Conservation (phyloP, 1,140 invertebrate species). For the Pseudomyrmex sp. region DNA sequence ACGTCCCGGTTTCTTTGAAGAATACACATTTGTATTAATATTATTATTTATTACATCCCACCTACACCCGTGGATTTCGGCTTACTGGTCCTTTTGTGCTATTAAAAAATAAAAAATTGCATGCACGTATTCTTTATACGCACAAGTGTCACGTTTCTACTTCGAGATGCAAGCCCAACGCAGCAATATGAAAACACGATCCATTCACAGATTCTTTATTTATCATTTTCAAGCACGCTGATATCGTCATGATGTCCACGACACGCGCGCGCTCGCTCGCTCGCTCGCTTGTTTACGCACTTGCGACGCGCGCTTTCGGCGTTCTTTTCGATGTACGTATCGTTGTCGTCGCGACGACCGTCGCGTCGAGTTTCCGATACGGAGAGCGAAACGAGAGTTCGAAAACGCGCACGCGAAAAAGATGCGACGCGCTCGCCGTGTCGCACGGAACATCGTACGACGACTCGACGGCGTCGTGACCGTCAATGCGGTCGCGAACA, state of each 20-base stretch:
- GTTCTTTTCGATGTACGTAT: background rate
- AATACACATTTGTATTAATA: no score
- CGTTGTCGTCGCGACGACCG: constrained; percentile 24
- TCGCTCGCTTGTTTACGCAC: constrained; percentile 32
- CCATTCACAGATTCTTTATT: constrained; percentile 45
- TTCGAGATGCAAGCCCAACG: background rate
- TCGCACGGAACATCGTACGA: no score
- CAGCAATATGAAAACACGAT: constrained; percentile 9
- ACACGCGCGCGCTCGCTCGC: constrained; percentile 4
- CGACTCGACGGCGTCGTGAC: constrained; percentile 9
- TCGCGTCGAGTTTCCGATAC: background rate
- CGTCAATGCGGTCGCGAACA: constrained; percentile 35
- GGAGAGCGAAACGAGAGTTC: constrained; percentile 34
- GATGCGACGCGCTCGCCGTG: background rate
- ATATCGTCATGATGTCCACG: constrained; percentile 12
- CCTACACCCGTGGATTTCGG: no score
- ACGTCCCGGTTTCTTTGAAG: no score
- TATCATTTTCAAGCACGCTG: constrained; percentile 20
- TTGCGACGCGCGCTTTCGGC: constrained; percentile 6
- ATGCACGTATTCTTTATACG: background rate
- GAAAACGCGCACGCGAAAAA: constrained; percentile 25
- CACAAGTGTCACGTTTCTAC: background rate
- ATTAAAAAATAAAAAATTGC: background rate
- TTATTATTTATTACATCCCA: no score
- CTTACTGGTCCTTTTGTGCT: no score